Conservation (phyloP, 2,113 vertebrate species). For the Perca fluviatilis region DNA sequence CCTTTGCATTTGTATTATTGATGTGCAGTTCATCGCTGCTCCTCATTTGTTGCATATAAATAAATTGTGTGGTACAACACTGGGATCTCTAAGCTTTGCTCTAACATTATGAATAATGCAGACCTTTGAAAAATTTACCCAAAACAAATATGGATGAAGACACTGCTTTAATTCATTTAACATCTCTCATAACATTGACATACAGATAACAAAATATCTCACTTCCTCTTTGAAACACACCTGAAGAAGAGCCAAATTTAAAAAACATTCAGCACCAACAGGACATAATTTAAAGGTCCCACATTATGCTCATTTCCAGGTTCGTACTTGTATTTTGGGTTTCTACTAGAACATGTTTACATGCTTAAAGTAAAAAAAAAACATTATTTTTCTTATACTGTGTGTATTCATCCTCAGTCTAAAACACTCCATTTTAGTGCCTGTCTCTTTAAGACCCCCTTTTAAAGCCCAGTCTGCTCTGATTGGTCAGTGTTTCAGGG, state of each 20-base stretch:
- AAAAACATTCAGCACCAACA: no score
- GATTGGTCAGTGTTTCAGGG: no score
- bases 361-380: no score
- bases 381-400: no score
- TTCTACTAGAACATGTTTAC: no score
- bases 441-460: no score
- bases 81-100: slow-evolving; percentile 18
- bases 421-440: no score
- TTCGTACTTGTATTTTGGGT: no score
- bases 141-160: slow-evolving; percentile 21
- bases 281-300: no score
- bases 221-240: not conserved
- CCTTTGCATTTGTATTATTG: slow-evolving; percentile 53
- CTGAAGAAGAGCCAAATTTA: not conserved
- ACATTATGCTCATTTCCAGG: no score
- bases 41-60: slow-evolving; percentile 38
- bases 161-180: slow-evolving; percentile 22
- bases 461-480: no score
- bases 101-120: slow-evolving; percentile 54
- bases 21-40: slow-evolving; percentile 30
- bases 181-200: not conserved
- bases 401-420: no score
- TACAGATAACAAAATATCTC: not conserved
- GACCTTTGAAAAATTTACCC: slow-evolving; percentile 7
- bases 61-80: slow-evolving; percentile 33